A percentile compares a stretch with the other conserved stretches of the same genome.
phyloP scores from a whole-genome alignment of 2,797 vertebrate genomes.

The Sylvia borin region DNA sequence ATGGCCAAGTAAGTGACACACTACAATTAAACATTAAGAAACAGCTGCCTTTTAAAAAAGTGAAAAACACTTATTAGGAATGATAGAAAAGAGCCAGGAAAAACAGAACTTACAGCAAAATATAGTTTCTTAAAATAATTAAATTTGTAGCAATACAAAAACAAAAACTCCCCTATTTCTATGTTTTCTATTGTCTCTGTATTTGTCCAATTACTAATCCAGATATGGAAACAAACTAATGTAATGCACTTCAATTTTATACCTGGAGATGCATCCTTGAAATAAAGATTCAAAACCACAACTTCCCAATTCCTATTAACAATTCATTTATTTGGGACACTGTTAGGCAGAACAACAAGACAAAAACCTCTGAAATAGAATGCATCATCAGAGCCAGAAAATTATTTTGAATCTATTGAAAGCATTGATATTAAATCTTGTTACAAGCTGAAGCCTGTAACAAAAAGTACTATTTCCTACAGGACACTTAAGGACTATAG shows the following conservation, averaged over 20 bases:
- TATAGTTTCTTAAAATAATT: neutral
- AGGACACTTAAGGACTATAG: neutral
- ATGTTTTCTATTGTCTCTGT: neutral
- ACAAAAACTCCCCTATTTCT: neutral
- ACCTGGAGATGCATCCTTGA: neutral
- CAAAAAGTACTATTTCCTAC: neutral
- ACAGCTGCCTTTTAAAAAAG: neutral
- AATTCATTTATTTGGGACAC: neutral
- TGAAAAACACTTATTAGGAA: neutral
- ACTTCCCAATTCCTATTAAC: neutral
- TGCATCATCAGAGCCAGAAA: neutral
- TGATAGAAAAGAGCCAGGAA: neutral
- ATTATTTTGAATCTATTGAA: neutral
- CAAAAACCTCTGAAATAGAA: neutral
- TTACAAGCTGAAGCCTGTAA: neutral
- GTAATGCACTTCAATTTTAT: neutral
- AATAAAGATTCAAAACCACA: neutral
- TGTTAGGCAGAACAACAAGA: neutral
- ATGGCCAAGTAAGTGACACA: neutral
- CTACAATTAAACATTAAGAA: neutral
- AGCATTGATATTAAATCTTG: neutral
- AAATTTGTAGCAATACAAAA: neutral
- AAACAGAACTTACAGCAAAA: neutral
- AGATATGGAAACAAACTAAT: neutral
- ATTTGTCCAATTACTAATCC: neutral